Evolutionary conservation across 2,113 vertebrate genomes (phyloP).

Genomic region (Oryzias curvinotus): DNA sequence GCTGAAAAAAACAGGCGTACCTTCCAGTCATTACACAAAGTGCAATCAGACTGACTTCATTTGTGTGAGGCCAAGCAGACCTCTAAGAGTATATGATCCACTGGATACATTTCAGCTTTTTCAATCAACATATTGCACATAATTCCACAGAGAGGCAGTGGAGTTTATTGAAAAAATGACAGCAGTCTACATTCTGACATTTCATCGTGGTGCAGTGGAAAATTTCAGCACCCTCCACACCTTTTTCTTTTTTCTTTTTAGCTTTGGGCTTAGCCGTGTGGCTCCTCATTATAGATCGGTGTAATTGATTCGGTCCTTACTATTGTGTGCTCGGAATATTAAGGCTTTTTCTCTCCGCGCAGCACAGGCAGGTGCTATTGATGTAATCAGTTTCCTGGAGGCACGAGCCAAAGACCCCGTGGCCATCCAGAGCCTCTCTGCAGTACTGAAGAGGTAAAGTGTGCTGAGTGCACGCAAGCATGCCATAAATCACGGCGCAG

Average conservation of each 20-base stretch:
- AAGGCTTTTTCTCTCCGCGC: conserved; percentile 52
- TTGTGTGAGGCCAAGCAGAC: conserved; percentile 23
- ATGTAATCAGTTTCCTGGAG: conserved; percentile 73
- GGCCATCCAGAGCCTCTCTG: conserved; percentile 54
- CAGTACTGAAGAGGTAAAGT: conserved; percentile 59
- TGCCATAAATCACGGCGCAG: conserved; percentile 59
- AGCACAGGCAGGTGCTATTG: conserved; percentile 67
- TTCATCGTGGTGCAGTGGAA: conserved; percentile 28
- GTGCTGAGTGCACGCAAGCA: conserved; percentile 50
- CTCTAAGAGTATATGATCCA: conserved; percentile 18
- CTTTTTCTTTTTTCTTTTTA: conserved; percentile 17
- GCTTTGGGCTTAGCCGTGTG: conserved; percentile 23
- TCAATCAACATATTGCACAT: conserved; percentile 11
- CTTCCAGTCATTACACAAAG: conserved; percentile 47
- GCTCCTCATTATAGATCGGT: conserved; percentile 57
- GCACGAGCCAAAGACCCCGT: conserved; percentile 54
- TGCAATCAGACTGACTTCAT: conserved; percentile 40
- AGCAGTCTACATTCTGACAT: conserved; percentile 33
- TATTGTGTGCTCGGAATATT: conserved; percentile 70
- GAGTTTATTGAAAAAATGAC: conserved; percentile 49
- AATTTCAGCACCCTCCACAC: conserved; percentile 19
- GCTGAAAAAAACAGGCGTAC: conserved; percentile 23
- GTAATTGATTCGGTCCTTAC: conserved; percentile 60
- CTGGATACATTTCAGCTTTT: conserved; percentile 41
- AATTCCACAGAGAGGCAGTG: conserved; percentile 14